A percentile compares a stretch with the other conserved stretches of the same genome.
These are phyloP conservation scores for Drosophila conformis DNA, from an alignment of 2,888 invertebrate species.

Conservation along the genomic window DNA sequence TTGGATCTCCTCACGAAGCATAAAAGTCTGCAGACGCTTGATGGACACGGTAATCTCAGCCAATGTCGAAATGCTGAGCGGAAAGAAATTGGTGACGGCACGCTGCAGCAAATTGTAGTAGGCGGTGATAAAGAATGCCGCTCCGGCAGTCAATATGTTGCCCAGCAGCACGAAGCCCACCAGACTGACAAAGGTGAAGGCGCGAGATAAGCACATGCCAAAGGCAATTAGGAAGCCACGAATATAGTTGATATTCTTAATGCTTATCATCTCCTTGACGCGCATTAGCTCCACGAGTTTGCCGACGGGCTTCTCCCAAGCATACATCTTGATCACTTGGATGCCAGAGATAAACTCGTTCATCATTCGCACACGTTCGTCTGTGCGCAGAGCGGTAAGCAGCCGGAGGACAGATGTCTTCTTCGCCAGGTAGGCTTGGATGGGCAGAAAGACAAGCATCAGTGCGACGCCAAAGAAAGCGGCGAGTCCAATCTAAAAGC, in stretches of 20 bases:
- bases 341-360: conserved; percentile 95
- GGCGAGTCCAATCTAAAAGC: conserved; percentile 86
- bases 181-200: conserved; percentile 93
- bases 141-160: conserved; percentile 91
- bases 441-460: conserved; percentile 88
- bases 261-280: conserved; percentile 87
- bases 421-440: conserved; percentile 92
- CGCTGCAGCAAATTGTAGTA: conserved; percentile 94
- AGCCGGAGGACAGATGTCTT: conserved; percentile 87
- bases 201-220: conserved; percentile 94
- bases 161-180: conserved; percentile 90
- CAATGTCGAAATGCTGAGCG: conserved; percentile 88
- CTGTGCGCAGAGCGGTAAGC: conserved; percentile 93
- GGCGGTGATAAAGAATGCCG: conserved; percentile 93
- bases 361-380: conserved; percentile 95
- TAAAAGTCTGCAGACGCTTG: conserved; percentile 86
- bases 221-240: conserved; percentile 91
- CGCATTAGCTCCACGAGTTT: conserved; percentile 89
- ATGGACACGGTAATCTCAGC: conserved; percentile 88
- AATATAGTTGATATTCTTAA: conserved; percentile 90
- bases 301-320: conserved; percentile 95
- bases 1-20: conserved; percentile 86
- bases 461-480: conserved; percentile 86
- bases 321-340: conserved; percentile 97
- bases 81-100: conserved; percentile 95